A percentile compares a stretch with the other conserved stretches of the same genome.
Conservation (phyloP, 2,113 vertebrate genomes). For the Salvelinus fontinalis region DNA sequence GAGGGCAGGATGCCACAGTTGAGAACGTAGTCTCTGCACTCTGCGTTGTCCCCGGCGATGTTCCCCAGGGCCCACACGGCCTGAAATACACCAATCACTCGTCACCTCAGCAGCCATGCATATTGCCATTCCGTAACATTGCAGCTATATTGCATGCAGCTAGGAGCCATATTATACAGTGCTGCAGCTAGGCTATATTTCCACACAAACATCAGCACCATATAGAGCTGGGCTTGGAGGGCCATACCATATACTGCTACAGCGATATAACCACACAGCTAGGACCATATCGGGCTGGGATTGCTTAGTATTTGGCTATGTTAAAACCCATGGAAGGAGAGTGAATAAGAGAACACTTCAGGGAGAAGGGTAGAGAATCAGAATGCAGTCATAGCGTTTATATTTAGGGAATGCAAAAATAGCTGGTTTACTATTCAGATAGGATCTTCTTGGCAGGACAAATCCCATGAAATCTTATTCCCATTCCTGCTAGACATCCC, state of each 20-base stretch:
- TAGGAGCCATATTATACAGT: too few relatives aligned
- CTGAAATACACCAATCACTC: slow-evolving; percentile 66
- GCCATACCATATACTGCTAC: too few relatives aligned
- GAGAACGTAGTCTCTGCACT: slow-evolving; percentile 92
- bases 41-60: slow-evolving; percentile 91
- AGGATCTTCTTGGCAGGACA: background rate
- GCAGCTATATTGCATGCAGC: background rate
- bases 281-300: too few relatives aligned
- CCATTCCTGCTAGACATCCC: background rate
- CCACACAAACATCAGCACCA: background rate
- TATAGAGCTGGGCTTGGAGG: too few relatives aligned
- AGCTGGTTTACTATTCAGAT: background rate
- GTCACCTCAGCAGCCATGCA: slow-evolving; percentile 6
- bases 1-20: slow-evolving; percentile 89
- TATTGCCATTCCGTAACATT: background rate
- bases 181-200: background rate
- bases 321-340: too few relatives aligned
- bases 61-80: slow-evolving; percentile 95
- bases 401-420: too few relatives aligned
- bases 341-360: too few relatives aligned
- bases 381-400: too few relatives aligned
- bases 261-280: too few relatives aligned
- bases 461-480: background rate
- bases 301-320: too few relatives aligned
- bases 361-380: too few relatives aligned